Evolutionary conservation across 2,113 vertebrate species (phyloP), one percentile per base, ranked within the genome.

Genomic region (Cryptotis parvus): DNA sequence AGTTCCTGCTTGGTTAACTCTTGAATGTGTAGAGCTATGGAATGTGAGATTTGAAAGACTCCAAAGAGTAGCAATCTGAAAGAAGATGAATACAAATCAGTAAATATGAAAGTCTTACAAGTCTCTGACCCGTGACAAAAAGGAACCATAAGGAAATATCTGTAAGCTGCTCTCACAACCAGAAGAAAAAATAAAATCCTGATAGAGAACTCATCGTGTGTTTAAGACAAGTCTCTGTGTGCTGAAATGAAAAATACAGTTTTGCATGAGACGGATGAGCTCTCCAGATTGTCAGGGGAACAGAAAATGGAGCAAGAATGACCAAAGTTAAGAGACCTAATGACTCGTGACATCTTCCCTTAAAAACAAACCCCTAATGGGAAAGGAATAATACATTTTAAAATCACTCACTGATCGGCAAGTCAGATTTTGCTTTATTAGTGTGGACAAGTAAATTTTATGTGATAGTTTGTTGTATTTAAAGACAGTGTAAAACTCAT

Each of bases 381-480:
- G 93, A 91, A 95, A 95, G 58, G 88, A 97, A 90, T 70, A 84
- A 94, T 93, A 96, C 92, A 92, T 97, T 97, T 94, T 80, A 89
- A 92, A 95, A 94, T 82, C 65, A 11, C 93, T 97, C 79, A 87
- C 87, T 37, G 66, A 94, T 92, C 78, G 94, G 69, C 87, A 95
- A 63, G 70, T 65, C 43, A 33, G 81, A 86, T 95, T 96, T 96
- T 81, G 91, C 96, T 92, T 95, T 94, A 97, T 97, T 97, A 98
- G 97, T 95, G 96, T 26, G 96, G 98, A 98, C 98, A 98, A 98
- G 95, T 96, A 97, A 97, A 98, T 99, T 98, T 98, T 98, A 98
- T 98, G 98, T 98, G 98, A 98, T 98, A 98, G 98, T 98, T 98
- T 98, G 98, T 98, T 98, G 98, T 98, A 98, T 99, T 98, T 98